Conservation (phyloP, 2,888 invertebrate species). For the Geophilus truncorum region DNA sequence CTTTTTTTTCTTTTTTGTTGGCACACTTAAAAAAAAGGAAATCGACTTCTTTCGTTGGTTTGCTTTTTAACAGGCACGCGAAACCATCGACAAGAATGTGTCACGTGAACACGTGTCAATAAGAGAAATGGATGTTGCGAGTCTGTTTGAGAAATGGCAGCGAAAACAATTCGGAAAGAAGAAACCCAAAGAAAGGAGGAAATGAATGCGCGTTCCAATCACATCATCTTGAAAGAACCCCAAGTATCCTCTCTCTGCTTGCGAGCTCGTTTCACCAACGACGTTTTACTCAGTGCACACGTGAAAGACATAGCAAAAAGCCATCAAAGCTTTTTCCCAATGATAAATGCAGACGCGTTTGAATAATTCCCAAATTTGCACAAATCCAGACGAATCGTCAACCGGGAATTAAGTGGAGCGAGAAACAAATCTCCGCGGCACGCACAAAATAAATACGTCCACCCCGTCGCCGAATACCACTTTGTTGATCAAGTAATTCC, state of each 20-base stretch:
- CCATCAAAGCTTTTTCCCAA: not conserved
- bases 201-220: slow-evolving; percentile 23
- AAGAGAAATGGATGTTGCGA: slow-evolving; percentile 23
- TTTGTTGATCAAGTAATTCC: slow-evolving; percentile 14
- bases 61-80: not conserved
- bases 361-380: slow-evolving; percentile 19
- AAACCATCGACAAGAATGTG: not conserved
- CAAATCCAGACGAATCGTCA: slow-evolving; percentile 4
- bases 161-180: slow-evolving; percentile 14
- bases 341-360: not conserved
- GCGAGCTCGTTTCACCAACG: not conserved
- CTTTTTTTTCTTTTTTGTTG: not conserved
- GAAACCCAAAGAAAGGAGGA: slow-evolving; percentile 3
- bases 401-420: not conserved
- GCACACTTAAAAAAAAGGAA: not conserved
- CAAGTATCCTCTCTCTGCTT: slow-evolving; percentile 7
- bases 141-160: not conserved
- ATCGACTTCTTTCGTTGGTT: not conserved
- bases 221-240: not conserved
- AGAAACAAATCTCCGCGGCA: not conserved
- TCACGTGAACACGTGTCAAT: slow-evolving; percentile 27
- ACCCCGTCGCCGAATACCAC: not conserved
- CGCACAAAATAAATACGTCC: slow-evolving; percentile 14
- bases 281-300: not conserved
- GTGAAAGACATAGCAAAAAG: slow-evolving; percentile 14